These are phyloP conservation scores for Tyria jacobaeae DNA, from an alignment of 2,888 invertebrate genomes.

Conservation along the genomic window DNA sequence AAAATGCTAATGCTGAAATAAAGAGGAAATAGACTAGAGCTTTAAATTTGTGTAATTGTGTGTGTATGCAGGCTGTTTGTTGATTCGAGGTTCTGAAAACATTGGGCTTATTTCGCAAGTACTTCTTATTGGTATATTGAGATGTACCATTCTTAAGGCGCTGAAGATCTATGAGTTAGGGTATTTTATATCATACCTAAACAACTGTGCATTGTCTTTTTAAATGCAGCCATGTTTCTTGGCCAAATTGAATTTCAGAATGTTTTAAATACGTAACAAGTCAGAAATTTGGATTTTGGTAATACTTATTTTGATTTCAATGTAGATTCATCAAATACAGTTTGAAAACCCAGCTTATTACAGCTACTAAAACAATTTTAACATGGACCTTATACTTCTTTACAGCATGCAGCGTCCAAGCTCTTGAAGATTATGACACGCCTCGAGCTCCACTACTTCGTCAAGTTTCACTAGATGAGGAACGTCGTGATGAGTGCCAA, in stretches of 20 bases:
- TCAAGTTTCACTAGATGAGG: slow-evolving; percentile 82
- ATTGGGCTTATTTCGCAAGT: too few relatives aligned
- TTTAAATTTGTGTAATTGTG: too few relatives aligned
- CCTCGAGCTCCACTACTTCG: slow-evolving; percentile 79
- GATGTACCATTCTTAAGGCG: too few relatives aligned
- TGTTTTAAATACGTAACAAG: too few relatives aligned
- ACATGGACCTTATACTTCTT: slow-evolving; percentile 19
- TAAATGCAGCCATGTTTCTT: neutral
- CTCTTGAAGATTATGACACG: slow-evolving; percentile 77
- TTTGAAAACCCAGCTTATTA: neutral
- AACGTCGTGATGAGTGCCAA: slow-evolving; percentile 80
- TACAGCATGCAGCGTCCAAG: slow-evolving; percentile 77
- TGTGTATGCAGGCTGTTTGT: too few relatives aligned
- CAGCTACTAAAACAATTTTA: neutral
- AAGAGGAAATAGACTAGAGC: neutral
- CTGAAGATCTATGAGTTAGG: too few relatives aligned
- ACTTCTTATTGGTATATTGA: too few relatives aligned
- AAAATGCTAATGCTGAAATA: neutral
- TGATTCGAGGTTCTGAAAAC: too few relatives aligned
- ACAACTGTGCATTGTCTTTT: neutral
- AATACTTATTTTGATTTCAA: neutral
- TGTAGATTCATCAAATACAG: neutral
- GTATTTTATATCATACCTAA: too few relatives aligned
- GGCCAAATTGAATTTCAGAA: too few relatives aligned
- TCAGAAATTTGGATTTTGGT: neutral